Base-by-base conservation (phyloP, 2,113 vertebrate species). In the Mesoclemmys tuberculata region DNA sequence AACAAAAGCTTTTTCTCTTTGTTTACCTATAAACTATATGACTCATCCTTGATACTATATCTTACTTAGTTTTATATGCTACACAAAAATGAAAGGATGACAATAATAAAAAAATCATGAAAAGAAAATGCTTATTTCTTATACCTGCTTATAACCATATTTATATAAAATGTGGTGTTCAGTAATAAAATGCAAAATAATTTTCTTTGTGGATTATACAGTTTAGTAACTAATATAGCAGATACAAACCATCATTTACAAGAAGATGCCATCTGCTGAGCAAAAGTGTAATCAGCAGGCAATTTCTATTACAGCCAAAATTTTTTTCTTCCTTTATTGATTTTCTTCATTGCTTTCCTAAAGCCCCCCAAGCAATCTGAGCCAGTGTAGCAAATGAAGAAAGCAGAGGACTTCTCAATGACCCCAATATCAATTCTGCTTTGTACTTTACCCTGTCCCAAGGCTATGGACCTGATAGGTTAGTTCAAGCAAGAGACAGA, bases 201-300 rank as follows among this genome's bases (percentile, higher is more conserved):
- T 96, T 92, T 48, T 84, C 83, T 93, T 83, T 1, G 49, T 89
- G 89, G 55, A 81, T 96, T 91, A 90, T 38, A 94, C 41, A 95
- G 89, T 92, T 95, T 93, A 92, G 56, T 56, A 92, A 93, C 61
- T 77, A 79, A 94, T 96, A 94, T 21, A 97, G 92, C 93, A 97
- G 94, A 93, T 80, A 94, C 0, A 54, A 94, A 46, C 93, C 86
- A 98, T 98, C 96, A 97, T 98, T 98, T 98, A 98, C 97, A 96
- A 97, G 86, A 98, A 98, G 97, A 98, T 98, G 98, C 97, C 97
- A 98, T 97, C 98, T 98, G 96, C 97, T 98, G 98, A 98, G 97
- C 97, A 96, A 98, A 98, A 96, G 87, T 75, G 93, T 92, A 97
- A 98, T 96, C 93, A 97, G 97, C 97, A 98, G 93, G 90, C 95